Base-by-base conservation (phyloP, 2,888 invertebrate genomes). In the Vanessa cardui region DNA sequence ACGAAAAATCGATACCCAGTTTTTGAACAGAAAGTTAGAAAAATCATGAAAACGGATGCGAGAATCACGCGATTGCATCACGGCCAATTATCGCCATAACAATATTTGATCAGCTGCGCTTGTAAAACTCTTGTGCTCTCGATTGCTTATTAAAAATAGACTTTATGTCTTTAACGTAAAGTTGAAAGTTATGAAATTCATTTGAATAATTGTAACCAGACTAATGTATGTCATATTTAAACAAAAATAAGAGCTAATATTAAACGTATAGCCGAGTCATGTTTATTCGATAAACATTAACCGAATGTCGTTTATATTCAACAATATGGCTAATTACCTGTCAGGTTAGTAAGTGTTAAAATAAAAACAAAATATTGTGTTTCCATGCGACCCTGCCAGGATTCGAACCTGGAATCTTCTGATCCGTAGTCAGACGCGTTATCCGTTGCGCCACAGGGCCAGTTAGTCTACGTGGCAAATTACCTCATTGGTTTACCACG, bases 391-490 rank as follows among this genome's bases (percentile, higher is more conserved):
- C 93, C 93, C 89, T 94, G 93, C 93, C 94, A 94, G 94, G 94
- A 94, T 94, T 94, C 94, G 94, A 94, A 94, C 91, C 94, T 94
- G 94, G 93, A 94, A 94, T 94, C 93, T 94, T 93, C 94, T 94
- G 94, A 94, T 94, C 94, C 94, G 94, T 94, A 94, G 94, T 94
- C 94, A 94, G 94, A 94, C 94, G 94, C 94, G 94, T 94, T 94
- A 94, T 94, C 93, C 94, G 85, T 94, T 94, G 94, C 94, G 94
- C 94, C 94, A 94, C 94, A 94, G 90, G 94, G 94, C 94, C 94
- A n/a, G 77, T 71, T 74, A 66, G 0, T 0, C 0, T 0, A 6
- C 0, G 15, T 1, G 7, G 7, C 45, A 20, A 71, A 73, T 60
- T 50, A 58, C 44, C 8, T 44, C n/a, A 56, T 60, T 9, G 4